Base-by-base conservation (phyloP, 2,113 vertebrate species). In the Sebastes fasciatus region DNA sequence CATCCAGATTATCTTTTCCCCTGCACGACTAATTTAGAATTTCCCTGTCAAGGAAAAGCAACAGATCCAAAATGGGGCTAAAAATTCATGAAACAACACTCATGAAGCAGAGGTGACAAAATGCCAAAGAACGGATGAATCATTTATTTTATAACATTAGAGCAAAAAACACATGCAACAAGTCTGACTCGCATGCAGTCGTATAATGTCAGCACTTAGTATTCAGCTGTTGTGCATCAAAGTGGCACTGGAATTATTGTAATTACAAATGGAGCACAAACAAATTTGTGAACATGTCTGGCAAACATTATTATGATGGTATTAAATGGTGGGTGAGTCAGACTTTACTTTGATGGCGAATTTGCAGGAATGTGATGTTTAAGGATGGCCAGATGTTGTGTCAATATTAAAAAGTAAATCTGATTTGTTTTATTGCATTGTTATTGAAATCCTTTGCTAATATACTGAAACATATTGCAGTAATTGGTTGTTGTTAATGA, bases 181-280 rank as follows among this genome's bases (percentile, higher is more conserved):
- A 40, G 34, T 7, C 19, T 21, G 8, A 49, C 23, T 63, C 42
- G 8, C 21, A 57, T 4, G 76, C 69, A 58, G 58, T 42, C 16
- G 21, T 54, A 2, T 69, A 77, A 65, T 66, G 12, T 34, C 64
- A 62, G 19, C 12, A 52, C 61, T 89, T 76, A 65, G 55, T 65
- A 86, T 82, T 76, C 79, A 76, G 42, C 55, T 52, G 51, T 6
- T 71, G 65, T 81, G 34, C 8, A 0, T 76, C 23, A 54, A 74
- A 72, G 71, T 65, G 60, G n/a, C 6, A 9, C 55, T 64, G 79
- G 67, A 80, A 77, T 77, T 73, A 69, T 61, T 79, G 66, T 57
- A 82, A 79, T 84, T 79, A 82, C n/a, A 87, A 79, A 81, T 49
- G 55, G 58, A 67, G 54, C 54, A 65, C 52, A 86, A 84, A 74